Evolutionary conservation across 2,888 invertebrate genomes (phyloP), one percentile per base, ranked within the genome.

Genomic region (Synanthedon myopaeformis): DNA sequence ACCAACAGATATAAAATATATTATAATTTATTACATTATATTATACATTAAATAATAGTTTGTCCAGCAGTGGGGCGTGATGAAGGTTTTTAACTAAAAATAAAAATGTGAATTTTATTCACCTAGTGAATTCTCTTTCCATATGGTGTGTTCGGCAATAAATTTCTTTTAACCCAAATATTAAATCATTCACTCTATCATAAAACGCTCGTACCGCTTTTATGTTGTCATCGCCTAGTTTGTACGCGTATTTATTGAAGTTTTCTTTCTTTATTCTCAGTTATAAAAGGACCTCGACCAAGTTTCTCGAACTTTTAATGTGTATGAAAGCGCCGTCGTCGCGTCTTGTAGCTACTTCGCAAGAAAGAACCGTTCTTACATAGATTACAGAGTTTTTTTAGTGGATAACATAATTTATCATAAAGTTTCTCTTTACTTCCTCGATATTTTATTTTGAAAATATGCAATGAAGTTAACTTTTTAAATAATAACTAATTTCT

Each of bases 241-340:
- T 63, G 59, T 61, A 60, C 61, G 60, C 57, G 59, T 61, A 61
- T 66, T 65, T 62, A 62, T 61, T 59, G 56, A 66, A 67, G 51
- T 51, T 35, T 51, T 41, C 23, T 50, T 59, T 61, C 67, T 67
- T 66, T 66, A 63, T 65, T 64, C 63, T 57, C 58, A 49, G 42
- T 57, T 59, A 65, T 66, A 67, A 69, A 69, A 66, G 67, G 60
- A 64, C 64, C 63, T 63, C 64, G 61, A 61, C 62, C 61, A 68
- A 69, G 62, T 68, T 72, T 67, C 58, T 61, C 58, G 56, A 75
- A 76, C 70, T 76, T 76, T 78, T 76, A 74, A 74, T 74, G 73
- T 75, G 63, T 67, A 74, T 77, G 69, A 72, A 73, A 74, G 74
- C 71, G 62, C 65, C 62, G 59, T 62, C 63, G 58, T 55, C 53